Percentiles rank a stretch among this genome's conserved stretches.
Evolutionary conservation across 2,888 invertebrate genomes (phyloP).

Genomic region (Agonopterix heracliana): DNA sequence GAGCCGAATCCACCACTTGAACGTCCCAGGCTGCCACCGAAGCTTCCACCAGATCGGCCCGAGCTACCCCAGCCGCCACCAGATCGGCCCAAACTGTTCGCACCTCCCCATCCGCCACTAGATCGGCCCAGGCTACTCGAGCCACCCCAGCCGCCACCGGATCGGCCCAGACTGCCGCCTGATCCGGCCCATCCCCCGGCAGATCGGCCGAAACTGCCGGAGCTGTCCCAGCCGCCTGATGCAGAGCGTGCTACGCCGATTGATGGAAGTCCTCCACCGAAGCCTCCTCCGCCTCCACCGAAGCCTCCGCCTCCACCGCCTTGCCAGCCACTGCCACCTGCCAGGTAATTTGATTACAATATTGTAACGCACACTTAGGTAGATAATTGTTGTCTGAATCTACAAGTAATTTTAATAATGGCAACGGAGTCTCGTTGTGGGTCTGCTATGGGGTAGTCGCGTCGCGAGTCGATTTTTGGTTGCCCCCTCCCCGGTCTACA

Average conservation of each 20-base stretch:
- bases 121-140: constrained; percentile 6
- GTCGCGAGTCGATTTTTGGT: too few relatives aligned
- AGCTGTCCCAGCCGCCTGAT: not conserved
- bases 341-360: not conserved
- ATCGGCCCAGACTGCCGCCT: not conserved
- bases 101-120: not conserved
- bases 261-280: constrained; percentile 16
- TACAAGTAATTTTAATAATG: too few relatives aligned
- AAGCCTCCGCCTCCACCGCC: constrained; percentile 14
- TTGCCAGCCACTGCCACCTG: constrained; percentile 34
- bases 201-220: not conserved
- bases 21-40: constrained; percentile 10
- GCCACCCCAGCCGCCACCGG: constrained; percentile 8
- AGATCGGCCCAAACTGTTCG: constrained; percentile 7
- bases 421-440: too few relatives aligned
- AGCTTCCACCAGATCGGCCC: constrained; percentile 9
- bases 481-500: too few relatives aligned
- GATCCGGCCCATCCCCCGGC: constrained; percentile 11
- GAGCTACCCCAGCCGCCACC: constrained; percentile 13
- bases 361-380: too few relatives aligned
- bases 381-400: too few relatives aligned
- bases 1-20: not conserved
- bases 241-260: constrained; percentile 16
- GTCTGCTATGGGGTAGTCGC: too few relatives aligned
- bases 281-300: constrained; percentile 15